Conservation (phyloP, 2,888 invertebrate species). For the Leptopterna dolabrata region DNA sequence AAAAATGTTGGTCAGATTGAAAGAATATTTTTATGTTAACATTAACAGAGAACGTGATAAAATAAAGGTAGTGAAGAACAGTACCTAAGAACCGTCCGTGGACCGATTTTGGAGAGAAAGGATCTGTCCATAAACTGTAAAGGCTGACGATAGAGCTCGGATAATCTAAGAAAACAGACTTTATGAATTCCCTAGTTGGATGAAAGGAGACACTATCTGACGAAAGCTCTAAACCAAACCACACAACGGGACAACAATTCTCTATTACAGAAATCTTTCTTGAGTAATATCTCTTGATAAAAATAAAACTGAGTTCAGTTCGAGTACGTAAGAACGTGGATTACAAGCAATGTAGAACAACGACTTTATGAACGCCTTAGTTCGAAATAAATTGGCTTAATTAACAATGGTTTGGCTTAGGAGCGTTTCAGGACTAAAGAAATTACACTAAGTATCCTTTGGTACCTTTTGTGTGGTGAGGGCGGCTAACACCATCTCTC, state of each 20-base stretch:
- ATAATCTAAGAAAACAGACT: slow-evolving; percentile 40
- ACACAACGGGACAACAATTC: background rate
- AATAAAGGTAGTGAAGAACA: slow-evolving; percentile 14
- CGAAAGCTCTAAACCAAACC: slow-evolving; percentile 42
- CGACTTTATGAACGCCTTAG: too few relatives aligned
- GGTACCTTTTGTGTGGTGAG: slow-evolving; percentile 55
- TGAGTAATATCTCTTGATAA: background rate
- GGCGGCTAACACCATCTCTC: slow-evolving; percentile 61
- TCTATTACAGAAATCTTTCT: background rate
- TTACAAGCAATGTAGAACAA: too few relatives aligned
- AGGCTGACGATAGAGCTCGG: slow-evolving; percentile 46
- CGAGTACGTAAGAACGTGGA: background rate
- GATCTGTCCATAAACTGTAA: slow-evolving; percentile 8
- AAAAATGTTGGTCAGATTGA: slow-evolving; percentile 42
- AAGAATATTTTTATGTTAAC: slow-evolving; percentile 46
- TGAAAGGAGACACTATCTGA: slow-evolving; percentile 17
- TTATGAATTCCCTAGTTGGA: slow-evolving; percentile 35
- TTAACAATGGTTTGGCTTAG: slow-evolving; percentile 39
- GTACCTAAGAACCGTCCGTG: slow-evolving; percentile 40
- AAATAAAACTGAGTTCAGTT: background rate
- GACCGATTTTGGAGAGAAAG: slow-evolving; percentile 38
- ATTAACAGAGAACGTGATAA: slow-evolving; percentile 45
- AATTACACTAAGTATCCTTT: slow-evolving; percentile 47
- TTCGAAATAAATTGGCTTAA: too few relatives aligned
- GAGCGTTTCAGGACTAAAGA: slow-evolving; percentile 28